phyloP scores from a whole-genome alignment of 2,888 invertebrate species.

The Psococerastis gibbosa region DNA sequence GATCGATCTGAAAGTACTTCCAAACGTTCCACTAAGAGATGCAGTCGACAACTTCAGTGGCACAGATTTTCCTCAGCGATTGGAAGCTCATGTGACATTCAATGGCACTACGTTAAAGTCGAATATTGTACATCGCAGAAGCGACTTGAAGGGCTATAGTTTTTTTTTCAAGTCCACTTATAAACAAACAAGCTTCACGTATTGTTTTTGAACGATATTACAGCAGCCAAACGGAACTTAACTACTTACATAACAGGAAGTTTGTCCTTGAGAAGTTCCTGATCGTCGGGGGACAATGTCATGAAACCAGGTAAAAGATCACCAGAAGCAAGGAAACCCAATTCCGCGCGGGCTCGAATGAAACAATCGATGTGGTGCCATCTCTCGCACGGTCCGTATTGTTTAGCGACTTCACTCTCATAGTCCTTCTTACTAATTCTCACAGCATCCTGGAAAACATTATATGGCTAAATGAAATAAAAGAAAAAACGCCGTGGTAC shows the following conservation, averaged over 20 bases:
- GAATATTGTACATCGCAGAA: too few relatives aligned
- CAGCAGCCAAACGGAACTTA: conserved; percentile 14
- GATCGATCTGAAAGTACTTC: too few relatives aligned
- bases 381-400: conserved; percentile 62
- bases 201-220: not conserved
- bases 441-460: conserved; percentile 38
- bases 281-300: conserved; percentile 48
- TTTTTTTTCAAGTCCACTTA: not conserved
- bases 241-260: conserved; percentile 39
- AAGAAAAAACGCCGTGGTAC: too few relatives aligned
- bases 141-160: too few relatives aligned
- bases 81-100: too few relatives aligned
- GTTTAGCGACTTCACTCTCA: conserved; percentile 58
- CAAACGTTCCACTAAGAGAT: too few relatives aligned
- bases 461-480: too few relatives aligned
- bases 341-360: conserved; percentile 46
- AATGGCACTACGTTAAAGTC: too few relatives aligned
- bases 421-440: conserved; percentile 70
- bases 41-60: too few relatives aligned
- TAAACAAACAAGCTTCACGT: not conserved
- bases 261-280: conserved; percentile 36
- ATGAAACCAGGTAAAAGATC: conserved; percentile 60
- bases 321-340: conserved; percentile 54
- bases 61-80: too few relatives aligned
- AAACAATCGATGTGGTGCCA: conserved; percentile 93